Evolutionary conservation across 2,113 vertebrate genomes (phyloP), one percentile per base, ranked within the genome.

Genomic region (Bos javanicus): DNA sequence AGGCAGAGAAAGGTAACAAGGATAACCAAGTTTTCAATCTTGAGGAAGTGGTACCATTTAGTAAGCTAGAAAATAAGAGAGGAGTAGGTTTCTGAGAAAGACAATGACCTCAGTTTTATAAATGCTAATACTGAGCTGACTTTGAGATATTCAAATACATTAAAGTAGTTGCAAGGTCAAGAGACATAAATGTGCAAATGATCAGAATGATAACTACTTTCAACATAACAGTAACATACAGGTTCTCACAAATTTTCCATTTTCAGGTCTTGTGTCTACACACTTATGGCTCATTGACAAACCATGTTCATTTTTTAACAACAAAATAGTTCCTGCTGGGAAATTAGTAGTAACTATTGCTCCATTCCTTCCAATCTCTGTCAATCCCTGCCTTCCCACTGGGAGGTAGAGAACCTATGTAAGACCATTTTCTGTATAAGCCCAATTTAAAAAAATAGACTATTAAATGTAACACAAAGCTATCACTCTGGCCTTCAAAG

Each of bases 391-490:
- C 30, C 56, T 92, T 97, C 26, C 74, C 48, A 83, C 28, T 19
- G 15, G 25, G 33, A 59, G 11, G 48, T 3, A 50, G 9, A 46
- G 62, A 78, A 93, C 1, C 6, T 90, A 76, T 8, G 2, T 92
- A 23, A 94, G 10, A 80, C 60, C 28, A 94, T 43, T 80, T 89
- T 36, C 62, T 50, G 71, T 30, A 60, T 43, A 91, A 91, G 54
- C 64, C 6, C 84, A 92, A 64, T 57, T 92, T 14, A 1, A 2
- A 52, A 92, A 94, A 87, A 59, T 7, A 88, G 36, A 91, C 64
- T 80, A 7, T 56, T 91, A 96, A 95, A 76, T 80, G 15, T 82
- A 94, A 95, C 39, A 97, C n/a, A 92, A 90, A 64, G 52, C 46
- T 94, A 92, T 74, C 15, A 39, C 21, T 81, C 83, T 59, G 71